Base-by-base conservation (phyloP, 2,113 vertebrate genomes). In the Pachypanchax playfairii region DNA sequence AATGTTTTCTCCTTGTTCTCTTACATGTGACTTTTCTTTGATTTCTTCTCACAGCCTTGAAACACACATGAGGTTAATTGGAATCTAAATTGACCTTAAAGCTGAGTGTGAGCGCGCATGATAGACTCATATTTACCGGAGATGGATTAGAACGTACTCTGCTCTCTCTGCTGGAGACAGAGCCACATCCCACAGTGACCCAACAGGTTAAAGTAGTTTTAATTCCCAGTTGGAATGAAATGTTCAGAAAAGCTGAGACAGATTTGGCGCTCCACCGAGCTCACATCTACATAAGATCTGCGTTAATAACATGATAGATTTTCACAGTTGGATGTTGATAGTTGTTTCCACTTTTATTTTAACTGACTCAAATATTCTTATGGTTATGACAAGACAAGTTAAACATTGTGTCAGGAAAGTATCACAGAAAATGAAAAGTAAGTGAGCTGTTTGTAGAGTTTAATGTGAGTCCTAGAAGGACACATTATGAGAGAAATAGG, bases 221-320 rank as follows among this genome's bases (percentile, higher is more conserved):
- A 4, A 11, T 7, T 2, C 21, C n/a, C n/a, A n/a, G n/a, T n/a
- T n/a, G n/a, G n/a, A n/a, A n/a, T n/a, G n/a, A n/a, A n/a, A n/a
- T n/a, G n/a, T n/a, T n/a, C n/a, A n/a, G n/a, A n/a, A n/a, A 36
- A 36, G 11, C 4, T 14, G 20, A 43, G 18, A 9, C 21, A 25
- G 15, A 26, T 15, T 48, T 25, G 8, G 35, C 42, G 35, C 42
- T 48, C 24, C 18, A 55, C 83, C 42, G 76, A 91, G 90, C 92
- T 87, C 91, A 90, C 18, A 89, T 42, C 48, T 85, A 55, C 3
- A 91, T 85, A 4, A 11, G 67, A 29, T 58, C 33, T 28, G 48
- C n/a, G 48, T 49, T 60, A 18, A 54, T 47, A 12, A 52, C 6
- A 35, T 60, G 63, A 65, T 49, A 61, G 28, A 26, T 43, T 25